Conservation (phyloP, 2,797 vertebrate species). For the Spinus olivaceus region DNA sequence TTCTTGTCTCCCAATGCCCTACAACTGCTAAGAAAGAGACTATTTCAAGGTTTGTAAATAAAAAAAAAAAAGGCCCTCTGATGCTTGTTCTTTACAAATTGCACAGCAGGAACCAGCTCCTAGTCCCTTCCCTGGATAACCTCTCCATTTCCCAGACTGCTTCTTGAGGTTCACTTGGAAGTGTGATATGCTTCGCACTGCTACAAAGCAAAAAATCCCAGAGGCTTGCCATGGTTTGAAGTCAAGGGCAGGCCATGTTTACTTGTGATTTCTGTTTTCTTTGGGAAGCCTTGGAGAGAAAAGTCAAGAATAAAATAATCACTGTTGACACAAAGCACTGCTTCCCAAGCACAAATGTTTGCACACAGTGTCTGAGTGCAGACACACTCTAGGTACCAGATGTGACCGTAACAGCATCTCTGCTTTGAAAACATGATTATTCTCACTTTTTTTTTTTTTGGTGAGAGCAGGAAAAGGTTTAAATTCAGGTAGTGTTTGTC, state of each 20-base stretch:
- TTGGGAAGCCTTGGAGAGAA: not conserved
- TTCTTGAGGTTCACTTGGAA: not conserved
- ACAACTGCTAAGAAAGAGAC: not conserved
- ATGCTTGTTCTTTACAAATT: not conserved
- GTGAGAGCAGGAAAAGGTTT: not conserved
- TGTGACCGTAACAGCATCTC: not conserved
- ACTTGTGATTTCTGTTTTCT: not conserved
- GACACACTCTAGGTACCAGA: not conserved
- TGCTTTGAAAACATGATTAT: not conserved
- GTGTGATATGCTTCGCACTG: not conserved
- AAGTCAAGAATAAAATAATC: not conserved
- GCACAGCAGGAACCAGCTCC: not conserved
- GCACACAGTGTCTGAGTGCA: fast-evolving
- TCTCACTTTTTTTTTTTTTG: not conserved
- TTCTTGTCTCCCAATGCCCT: not conserved
- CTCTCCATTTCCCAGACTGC: not conserved
- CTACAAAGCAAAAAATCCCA: not conserved
- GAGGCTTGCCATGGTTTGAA: not conserved
- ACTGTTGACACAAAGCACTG: not conserved
- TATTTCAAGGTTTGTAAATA: fast-evolving
- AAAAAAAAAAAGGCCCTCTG: not conserved
- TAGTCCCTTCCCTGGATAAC: not conserved
- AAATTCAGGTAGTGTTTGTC: not conserved
- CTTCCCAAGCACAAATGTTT: not conserved
- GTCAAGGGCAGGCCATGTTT: not conserved